Base-by-base conservation (phyloP, 2,113 vertebrate genomes). In the Setophaga petechia region DNA sequence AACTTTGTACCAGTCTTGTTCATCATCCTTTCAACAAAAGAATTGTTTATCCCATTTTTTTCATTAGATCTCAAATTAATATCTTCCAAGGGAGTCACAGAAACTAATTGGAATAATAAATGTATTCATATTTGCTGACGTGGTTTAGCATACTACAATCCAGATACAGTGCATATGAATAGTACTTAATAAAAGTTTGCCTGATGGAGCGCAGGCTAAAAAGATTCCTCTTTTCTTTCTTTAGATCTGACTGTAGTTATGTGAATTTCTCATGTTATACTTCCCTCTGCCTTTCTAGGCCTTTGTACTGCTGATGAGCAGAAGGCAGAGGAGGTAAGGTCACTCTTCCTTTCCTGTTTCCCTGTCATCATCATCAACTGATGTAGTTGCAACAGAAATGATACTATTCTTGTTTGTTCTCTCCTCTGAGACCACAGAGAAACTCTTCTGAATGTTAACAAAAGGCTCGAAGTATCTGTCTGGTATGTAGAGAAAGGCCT, bases 371-470 rank as follows among this genome's bases (percentile, higher is more conserved):
- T 28, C 76, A 78, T 49, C 61, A 86, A 73, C 79, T 72, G 90
- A 90, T 67, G 79, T 78, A 83, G 79, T 39, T 93, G 80, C 67
- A 81, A 67, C 39, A 94, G 58, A 93, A 88, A 51, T 77, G 11
- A 54, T 89, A 67, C 52, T 72, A 5, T 92, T 77, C 52, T 54
- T 91, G 79, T 93, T 93, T 93, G 47, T 90, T 93, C 54, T 84
- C 28, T 81, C 44, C 31, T 88, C 76, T 87, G 85, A 93, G 69
- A 75, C 68, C 57, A 54, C 10, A 86, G 51, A 84, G 79, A 68
- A 92, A 63, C 61, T 86, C 89, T 92, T 94, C 82, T 68, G 72
- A 95, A 81, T 86, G 52, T 75, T 86, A 90, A 95, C 90, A 93
- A 89, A 90, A 92, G 21, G 25, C 88, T 94, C 0, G 3, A 78